Base-by-base conservation (phyloP, 1,140 invertebrate genomes). In the Drosophila ercepeae region DNA sequence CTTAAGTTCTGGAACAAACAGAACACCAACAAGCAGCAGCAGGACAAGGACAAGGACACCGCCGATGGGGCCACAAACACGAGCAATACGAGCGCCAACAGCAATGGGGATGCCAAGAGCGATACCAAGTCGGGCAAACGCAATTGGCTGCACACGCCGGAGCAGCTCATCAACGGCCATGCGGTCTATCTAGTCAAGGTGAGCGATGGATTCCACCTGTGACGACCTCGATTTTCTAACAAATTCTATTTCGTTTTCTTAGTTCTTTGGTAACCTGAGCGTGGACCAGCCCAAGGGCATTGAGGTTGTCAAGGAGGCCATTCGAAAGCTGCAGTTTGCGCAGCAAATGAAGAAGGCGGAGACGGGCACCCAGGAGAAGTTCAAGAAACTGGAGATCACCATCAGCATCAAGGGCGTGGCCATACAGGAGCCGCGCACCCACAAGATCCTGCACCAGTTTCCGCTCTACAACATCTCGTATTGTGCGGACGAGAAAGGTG, bases 101-200 rank as follows among this genome's bases (percentile, higher is more conserved):
- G 72, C 49, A 75, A 69, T 50, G 92, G 92, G n/a, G 67, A 61
- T 34, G 36, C 65, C 11, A 84, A 84, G 34, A 64, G 63, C 27
- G 90, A 91, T 13, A 63, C 81, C 6, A 91, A 91, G 63, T 92
- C 90, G 55, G 91, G 91, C 19, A 93, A 93, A 74, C 92, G 96
- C 77, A 97, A 96, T 90, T 99, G 98, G 98, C 95, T 98, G 78
- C 98, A 99, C 92, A 95, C 97, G 59, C 96, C 97, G 25, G 97
- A 98, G 84, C 94, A 97, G n/a, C 93, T 99, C 4, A 95, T 97
- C 81, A 97, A 96, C 92, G 98, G 98, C 53, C 98, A 99, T 90
- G 97, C 99, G 71, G 97, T 97, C 34, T 99, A 99, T 94, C 95
- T 98, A 93, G 98, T 99, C 91, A 99, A 99, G 95, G 97, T 98